phyloP scores from a whole-genome alignment of 2,797 vertebrate species.

The Diceros bicornis region DNA sequence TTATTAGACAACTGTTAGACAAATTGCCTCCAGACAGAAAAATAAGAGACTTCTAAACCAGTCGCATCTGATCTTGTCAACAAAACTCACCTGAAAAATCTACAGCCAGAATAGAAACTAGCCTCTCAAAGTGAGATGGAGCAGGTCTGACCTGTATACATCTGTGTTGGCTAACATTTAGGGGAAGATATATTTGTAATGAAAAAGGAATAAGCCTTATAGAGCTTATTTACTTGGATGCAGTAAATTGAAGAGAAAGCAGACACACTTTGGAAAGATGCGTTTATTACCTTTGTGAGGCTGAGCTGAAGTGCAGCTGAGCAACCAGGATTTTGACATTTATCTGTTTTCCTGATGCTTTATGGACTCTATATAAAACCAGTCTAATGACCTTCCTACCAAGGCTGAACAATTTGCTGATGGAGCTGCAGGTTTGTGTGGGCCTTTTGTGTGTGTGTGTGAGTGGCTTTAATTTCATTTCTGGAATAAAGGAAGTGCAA shows the following conservation, averaged over 20 bases:
- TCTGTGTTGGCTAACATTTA: not conserved
- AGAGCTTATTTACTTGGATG: conserved; percentile 14
- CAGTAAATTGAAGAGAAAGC: conserved; percentile 46
- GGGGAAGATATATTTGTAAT: not conserved
- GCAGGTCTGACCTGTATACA: not conserved
- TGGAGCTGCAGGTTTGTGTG: conserved; percentile 65
- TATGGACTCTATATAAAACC: conserved; percentile 73
- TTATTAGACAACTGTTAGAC: not conserved
- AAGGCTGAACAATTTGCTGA: conserved; percentile 62
- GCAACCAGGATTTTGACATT: conserved; percentile 66
- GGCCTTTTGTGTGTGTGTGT: not conserved
- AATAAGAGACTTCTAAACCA: conserved; percentile 26
- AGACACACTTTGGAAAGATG: conserved; percentile 50
- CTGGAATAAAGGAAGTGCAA: conserved; percentile 79
- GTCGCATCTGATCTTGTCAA: conserved; percentile 5
- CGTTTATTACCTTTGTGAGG: conserved; percentile 64
- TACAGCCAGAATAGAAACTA: not conserved
- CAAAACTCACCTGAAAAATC: conserved; percentile 34
- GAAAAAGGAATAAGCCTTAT: not conserved
- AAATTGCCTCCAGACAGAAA: conserved; percentile 51
- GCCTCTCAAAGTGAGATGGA: not conserved
- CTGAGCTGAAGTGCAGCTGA: conserved; percentile 46
- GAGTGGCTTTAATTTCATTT: conserved; percentile 77
- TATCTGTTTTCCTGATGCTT: conserved; percentile 77
- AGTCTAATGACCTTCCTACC: conserved; percentile 64